Base-by-base conservation (phyloP, 2,113 vertebrate genomes). In the Mormyrus lacerda region DNA sequence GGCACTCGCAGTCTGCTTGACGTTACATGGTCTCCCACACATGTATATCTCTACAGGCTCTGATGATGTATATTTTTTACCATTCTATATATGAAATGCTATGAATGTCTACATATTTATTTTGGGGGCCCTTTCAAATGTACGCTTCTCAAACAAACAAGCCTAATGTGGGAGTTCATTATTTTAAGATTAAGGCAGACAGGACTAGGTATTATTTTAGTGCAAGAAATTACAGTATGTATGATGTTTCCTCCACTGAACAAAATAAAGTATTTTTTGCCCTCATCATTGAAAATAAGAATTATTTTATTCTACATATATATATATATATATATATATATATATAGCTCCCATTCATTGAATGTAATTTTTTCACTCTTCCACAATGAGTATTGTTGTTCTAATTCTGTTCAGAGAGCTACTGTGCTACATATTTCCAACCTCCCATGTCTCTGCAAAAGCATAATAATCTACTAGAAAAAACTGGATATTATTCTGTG, bases 341-440 rank as follows among this genome's bases (percentile, higher is more conserved):
- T 76, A 35, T 85, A 85, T 85, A 45, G 44, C 50, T 39, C 50
- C 48, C 51, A 87, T 87, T 87, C 85, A 55, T 21, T 87, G 27
- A 51, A 87, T 87, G 51, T 53, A 55, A 87, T 87, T 87, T 87
- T 27, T 53, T 48, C 48, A 35, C 55, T 65, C 87, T 88, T 19
- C 55, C 87, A 69, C 58, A 69, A 47, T 88, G 35, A 65, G 87
- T 44, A 47, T 65, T 88, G 58, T 65, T 76, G 53, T 58, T 69
- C 87, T 88, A 27, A 47, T 88, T 88, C 87, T 65, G 55, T 65
- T 69, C 55, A 65, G 13, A 65, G 55, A n/a, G 87, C 21, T 5
- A 35, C 53, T 65, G 24, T 88, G 55, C 53, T 61, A 88, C 39
- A n/a, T 69, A 65, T 88, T 88, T 87, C 86, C 87, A 61, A 39